phyloP scores from a whole-genome alignment of 1,140 invertebrate genomes.

The Chionoecetes opilio region DNA sequence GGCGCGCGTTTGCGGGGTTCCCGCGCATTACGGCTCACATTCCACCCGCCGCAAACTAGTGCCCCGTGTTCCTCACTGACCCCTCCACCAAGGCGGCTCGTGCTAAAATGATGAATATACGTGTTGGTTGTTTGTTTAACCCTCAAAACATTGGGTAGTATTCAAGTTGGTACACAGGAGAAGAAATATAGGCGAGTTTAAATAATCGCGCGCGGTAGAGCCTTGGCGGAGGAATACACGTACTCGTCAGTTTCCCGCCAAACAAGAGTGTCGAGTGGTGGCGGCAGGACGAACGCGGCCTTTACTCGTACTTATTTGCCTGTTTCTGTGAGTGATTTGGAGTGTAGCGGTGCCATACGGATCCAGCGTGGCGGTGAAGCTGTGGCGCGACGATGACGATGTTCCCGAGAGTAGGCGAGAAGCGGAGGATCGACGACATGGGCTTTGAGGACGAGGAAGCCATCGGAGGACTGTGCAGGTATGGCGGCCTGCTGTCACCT shows the following conservation, averaged over 20 bases:
- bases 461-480: slow-evolving; percentile 77
- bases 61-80: slow-evolving; percentile 54
- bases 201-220: slow-evolving; percentile 74
- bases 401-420: slow-evolving; percentile 78
- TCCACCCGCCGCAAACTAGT: slow-evolving; percentile 73
- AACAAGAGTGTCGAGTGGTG: slow-evolving; percentile 74
- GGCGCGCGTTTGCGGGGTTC: slow-evolving; percentile 75
- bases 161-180: not conserved
- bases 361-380: slow-evolving; percentile 62
- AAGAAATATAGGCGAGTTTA: slow-evolving; percentile 62
- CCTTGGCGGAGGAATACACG: slow-evolving; percentile 78
- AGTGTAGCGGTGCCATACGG: slow-evolving; percentile 66
- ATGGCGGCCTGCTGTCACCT: slow-evolving; percentile 77
- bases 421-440: slow-evolving; percentile 78
- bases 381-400: slow-evolving; percentile 73
- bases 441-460: slow-evolving; percentile 77
- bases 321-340: slow-evolving; percentile 77
- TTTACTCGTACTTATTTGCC: slow-evolving; percentile 74
- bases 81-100: too few species aligned
- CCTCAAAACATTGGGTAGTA: not conserved
- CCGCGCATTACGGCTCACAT: slow-evolving; percentile 76
- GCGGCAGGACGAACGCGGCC: slow-evolving; percentile 71
- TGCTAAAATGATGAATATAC: slow-evolving; percentile 53
- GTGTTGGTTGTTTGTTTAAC: not conserved
- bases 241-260: slow-evolving; percentile 79